Conservation (phyloP, 2,888 invertebrate species). For the Calameuta idolon region DNA sequence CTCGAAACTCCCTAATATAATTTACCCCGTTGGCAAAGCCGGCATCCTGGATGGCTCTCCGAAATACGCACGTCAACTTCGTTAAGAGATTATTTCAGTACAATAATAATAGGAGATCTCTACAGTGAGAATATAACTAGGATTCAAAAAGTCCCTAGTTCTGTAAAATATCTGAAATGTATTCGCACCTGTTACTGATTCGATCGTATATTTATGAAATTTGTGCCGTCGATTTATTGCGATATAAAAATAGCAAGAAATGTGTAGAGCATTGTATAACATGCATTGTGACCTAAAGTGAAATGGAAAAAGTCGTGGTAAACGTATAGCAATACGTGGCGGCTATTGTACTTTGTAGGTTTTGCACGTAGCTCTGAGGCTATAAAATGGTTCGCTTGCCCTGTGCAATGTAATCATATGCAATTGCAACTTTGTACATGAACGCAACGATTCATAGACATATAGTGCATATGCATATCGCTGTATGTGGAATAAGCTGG, state of each 20-base stretch:
- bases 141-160: neutral
- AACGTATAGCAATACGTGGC: neutral
- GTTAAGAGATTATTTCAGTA: neutral
- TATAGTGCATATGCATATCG: neutral
- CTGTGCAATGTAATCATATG: neutral
- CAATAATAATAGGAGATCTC: neutral
- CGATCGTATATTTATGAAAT: neutral
- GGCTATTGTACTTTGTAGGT: neutral
- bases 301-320: neutral
- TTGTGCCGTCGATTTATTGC: neutral
- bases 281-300: neutral
- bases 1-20: conserved; percentile 9
- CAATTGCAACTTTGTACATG: neutral
- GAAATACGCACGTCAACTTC: neutral
- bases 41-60: neutral
- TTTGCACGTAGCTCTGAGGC: conserved; percentile 14
- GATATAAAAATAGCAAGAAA: neutral
- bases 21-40: conserved; percentile 10
- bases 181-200: neutral
- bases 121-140: neutral
- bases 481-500: too few species aligned
- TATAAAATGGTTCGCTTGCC: conserved; percentile 8
- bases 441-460: neutral
- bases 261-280: neutral
- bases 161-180: neutral